These are phyloP conservation scores for Xanthia togata DNA, from an alignment of 2,888 invertebrate genomes.

Conservation along the genomic window DNA sequence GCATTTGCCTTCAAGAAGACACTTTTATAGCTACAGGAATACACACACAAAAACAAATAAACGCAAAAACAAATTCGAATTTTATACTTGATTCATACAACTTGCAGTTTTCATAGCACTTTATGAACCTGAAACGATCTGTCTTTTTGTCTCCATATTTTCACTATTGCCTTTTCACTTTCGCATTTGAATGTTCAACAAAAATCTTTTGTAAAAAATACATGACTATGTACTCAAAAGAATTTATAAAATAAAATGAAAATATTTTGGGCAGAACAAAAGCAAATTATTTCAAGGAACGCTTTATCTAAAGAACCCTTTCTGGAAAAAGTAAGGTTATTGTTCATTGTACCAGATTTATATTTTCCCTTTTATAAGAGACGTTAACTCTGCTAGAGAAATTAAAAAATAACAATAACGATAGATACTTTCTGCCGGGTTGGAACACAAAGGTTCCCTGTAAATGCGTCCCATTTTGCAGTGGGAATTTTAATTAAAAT, in stretches of 20 bases:
- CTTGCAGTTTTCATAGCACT: not conserved
- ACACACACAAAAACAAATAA: too few species aligned
- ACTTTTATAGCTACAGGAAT: not conserved
- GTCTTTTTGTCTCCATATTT: not conserved
- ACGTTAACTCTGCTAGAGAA: constrained; percentile 66
- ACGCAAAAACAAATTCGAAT: not conserved
- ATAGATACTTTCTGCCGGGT: constrained; percentile 65
- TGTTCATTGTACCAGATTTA: constrained; percentile 67
- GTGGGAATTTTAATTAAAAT: constrained; percentile 73
- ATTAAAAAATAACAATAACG: constrained; percentile 74
- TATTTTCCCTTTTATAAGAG: constrained; percentile 66
- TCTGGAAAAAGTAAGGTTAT: constrained; percentile 66
- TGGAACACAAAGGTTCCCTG: constrained; percentile 70
- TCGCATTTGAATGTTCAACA: not conserved
- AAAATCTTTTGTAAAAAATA: not conserved
- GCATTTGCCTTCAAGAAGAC: constrained; percentile 16
- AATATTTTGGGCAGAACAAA: constrained; percentile 55
- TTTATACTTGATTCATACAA: constrained; percentile 6
- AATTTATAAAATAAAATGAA: constrained; percentile 35
- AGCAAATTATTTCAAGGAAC: constrained; percentile 50
- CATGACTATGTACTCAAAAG: constrained; percentile 3
- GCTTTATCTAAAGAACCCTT: constrained; percentile 67
- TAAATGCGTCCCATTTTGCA: constrained; percentile 70
- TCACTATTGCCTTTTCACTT: not conserved
- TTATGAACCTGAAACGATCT: not conserved